Percentiles rank a stretch among this genome's conserved stretches.
Evolutionary conservation across 2,888 invertebrate genomes (phyloP).

Genomic region (Cheilosia grossa): DNA sequence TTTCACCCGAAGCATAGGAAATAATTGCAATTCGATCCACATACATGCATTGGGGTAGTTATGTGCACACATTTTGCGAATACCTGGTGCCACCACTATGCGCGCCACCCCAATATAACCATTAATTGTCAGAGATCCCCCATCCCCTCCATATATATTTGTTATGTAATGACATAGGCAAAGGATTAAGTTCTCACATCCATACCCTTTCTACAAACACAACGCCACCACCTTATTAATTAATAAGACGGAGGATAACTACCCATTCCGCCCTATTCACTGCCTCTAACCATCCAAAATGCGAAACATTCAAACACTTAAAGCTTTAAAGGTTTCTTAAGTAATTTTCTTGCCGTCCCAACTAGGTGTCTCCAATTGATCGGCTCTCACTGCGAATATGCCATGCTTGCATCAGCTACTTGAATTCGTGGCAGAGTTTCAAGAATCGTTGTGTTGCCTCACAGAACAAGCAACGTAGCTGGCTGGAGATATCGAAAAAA

Average conservation of each 20-base stretch:
- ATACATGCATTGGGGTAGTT: constrained; percentile 40
- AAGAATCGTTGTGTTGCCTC: constrained; percentile 83
- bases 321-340: constrained; percentile 39
- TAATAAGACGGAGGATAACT: constrained; percentile 55
- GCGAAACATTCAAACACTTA: constrained; percentile 1
- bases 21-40: constrained; percentile 73
- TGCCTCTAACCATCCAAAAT: not conserved
- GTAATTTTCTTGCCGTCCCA: constrained; percentile 19
- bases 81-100: constrained; percentile 54
- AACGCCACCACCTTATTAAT: constrained; percentile 69
- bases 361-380: constrained; percentile 81
- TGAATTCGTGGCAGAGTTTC: constrained; percentile 84
- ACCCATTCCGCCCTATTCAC: not conserved
- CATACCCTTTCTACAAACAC: constrained; percentile 53
- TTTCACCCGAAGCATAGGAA: constrained; percentile 42
- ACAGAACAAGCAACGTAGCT: constrained; percentile 82
- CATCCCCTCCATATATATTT: constrained; percentile 39
- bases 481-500: constrained; percentile 79
- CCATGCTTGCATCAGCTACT: constrained; percentile 83
- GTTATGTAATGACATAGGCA: constrained; percentile 69
- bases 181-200: constrained; percentile 67
- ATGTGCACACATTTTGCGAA: constrained; percentile 59
- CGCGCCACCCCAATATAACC: constrained; percentile 39
- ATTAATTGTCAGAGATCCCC: constrained; percentile 43
- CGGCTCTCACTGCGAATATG: constrained; percentile 82